Base-by-base conservation (phyloP, 2,888 invertebrate species). In the Diarsia rubi region DNA sequence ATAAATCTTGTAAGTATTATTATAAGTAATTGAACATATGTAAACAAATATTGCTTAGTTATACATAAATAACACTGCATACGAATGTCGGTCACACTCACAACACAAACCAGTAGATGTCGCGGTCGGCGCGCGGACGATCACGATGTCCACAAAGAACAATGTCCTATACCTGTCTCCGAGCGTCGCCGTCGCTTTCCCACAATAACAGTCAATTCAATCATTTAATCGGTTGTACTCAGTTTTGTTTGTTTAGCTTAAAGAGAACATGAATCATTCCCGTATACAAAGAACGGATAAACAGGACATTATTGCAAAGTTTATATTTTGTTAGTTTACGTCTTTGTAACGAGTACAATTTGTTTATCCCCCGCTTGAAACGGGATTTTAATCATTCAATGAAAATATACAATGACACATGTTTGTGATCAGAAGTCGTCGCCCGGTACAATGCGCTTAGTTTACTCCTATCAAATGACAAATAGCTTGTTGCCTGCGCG, bases 401-500 rank as follows among this genome's bases (percentile, higher is more conserved):
- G 16, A 74, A 66, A 80, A 75, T 69, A 84, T 60, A 65, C 54
- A 68, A 52, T 84, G 77, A 84, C 72, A 73, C 69, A 84, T 67
- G 69, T 45, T 60, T 45, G 57, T 69, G 54, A 62, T 75, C 12
- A 45, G 16, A 60, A 70, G 66, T 68, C 69, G 49, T 77, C 52
- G 42, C 37, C 71, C 74, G 74, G 12, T 59, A 64, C 52, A 82
- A 73, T 77, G 59, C 66, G 66, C 75, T 63, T 21, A 57, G 73
- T 73, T 69, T 74, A 69, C 73, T 73, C 64, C 62, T 73, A 69
- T 70, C 71, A 54, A 78, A 79, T 81, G 84, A 88, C 81, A 85
- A 86, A 83, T 69, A 86, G 79, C 73, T 81, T 68, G 76, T 73
- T 78, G 60, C 73, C 64, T 47, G 82, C 81, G 81, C 84, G 89